These are phyloP conservation scores for Indri indri DNA, from an alignment of 2,113 vertebrate genomes.

Conservation along the genomic window DNA sequence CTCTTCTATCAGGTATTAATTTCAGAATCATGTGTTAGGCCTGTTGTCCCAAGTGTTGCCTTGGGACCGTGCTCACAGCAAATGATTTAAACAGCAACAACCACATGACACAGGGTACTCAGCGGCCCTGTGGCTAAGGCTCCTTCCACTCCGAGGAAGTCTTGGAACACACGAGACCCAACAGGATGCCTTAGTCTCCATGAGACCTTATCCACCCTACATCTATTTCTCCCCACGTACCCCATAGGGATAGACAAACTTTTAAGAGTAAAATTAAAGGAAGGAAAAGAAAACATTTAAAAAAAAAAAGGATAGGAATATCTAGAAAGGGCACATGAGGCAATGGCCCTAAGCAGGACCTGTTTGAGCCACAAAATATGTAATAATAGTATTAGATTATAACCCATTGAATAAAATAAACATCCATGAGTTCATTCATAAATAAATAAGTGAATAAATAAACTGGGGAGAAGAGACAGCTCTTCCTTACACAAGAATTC, in stretches of 20 bases:
- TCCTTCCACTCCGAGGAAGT: neutral
- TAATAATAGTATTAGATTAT: neutral
- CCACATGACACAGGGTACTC: neutral
- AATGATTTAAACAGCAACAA: neutral
- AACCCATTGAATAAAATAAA: neutral
- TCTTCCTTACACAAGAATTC: neutral
- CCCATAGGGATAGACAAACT: neutral
- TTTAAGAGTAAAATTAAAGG: neutral
- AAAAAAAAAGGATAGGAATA: neutral
- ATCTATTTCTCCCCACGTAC: neutral
- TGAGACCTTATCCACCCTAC: neutral
- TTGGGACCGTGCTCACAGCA: neutral
- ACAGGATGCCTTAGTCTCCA: neutral
- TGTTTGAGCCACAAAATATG: neutral
- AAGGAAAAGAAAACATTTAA: neutral
- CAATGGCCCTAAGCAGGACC: neutral
- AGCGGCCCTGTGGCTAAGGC: neutral
- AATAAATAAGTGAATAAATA: neutral
- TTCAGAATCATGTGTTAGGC: neutral
- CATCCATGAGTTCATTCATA: neutral
- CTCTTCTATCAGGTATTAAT: slow-evolving; percentile 14
- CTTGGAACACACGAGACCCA: neutral
- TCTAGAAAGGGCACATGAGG: neutral
- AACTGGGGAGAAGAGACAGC: neutral
- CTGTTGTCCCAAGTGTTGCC: neutral